phyloP scores from a whole-genome alignment of 2,113 vertebrate species.

The Nerophis lumbriciformis region DNA sequence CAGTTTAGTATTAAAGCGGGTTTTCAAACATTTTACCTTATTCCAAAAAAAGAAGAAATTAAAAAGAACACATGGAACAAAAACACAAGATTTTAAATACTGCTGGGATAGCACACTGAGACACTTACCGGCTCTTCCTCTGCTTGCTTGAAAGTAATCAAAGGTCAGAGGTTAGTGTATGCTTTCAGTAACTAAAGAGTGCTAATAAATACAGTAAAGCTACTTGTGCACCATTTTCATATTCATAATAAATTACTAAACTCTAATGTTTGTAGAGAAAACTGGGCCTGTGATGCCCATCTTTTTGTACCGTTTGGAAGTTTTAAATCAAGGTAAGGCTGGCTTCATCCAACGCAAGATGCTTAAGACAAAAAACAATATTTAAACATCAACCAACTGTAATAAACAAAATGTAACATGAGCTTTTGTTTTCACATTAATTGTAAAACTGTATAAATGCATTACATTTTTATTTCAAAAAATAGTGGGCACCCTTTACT shows the following conservation, averaged over 20 bases:
- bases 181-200: constrained; percentile 19
- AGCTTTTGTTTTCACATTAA: background rate
- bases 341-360: background rate
- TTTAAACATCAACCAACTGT: background rate
- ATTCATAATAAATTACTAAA: background rate
- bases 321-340: background rate
- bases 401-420: background rate
- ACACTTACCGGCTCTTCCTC: constrained; percentile 95
- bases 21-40: no score
- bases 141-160: constrained; percentile 88
- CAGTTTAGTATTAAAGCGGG: no score
- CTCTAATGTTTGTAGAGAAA: background rate
- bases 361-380: background rate
- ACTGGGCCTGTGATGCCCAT: background rate
- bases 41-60: no score
- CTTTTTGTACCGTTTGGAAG: background rate
- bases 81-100: constrained; percentile 49
- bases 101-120: constrained; percentile 15
- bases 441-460: background rate
- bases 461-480: background rate
- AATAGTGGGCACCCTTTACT: background rate
- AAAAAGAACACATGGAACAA: background rate
- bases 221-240: background rate
- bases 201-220: background rate
- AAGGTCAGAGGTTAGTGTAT: constrained; percentile 67